Evolutionary conservation across 2,113 vertebrate genomes (phyloP).

Genomic region (Chionodraco myersi): DNA sequence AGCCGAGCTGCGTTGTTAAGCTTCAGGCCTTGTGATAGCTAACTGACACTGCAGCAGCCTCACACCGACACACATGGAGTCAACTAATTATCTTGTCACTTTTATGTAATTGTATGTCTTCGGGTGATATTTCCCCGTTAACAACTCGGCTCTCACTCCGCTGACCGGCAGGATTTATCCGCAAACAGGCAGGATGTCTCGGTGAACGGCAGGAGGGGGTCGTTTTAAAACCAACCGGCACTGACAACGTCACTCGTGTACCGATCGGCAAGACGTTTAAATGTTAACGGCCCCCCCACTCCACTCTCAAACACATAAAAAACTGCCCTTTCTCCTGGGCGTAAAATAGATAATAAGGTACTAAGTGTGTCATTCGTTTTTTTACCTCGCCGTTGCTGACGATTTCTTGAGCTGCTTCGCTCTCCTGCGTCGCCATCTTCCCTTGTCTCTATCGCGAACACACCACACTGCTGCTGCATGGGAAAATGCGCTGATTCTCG

Average conservation of each 20-base stretch:
- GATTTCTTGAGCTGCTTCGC: slow-evolving; percentile 71
- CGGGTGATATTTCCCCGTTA: neutral
- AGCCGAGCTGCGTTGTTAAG: slow-evolving; percentile 57
- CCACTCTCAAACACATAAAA: neutral
- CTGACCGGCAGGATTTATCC: neutral
- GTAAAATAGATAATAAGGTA: neutral
- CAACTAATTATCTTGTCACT: neutral
- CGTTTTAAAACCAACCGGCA: slow-evolving; percentile 78
- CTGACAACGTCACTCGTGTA: slow-evolving; percentile 73
- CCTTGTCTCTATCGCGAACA: slow-evolving; percentile 82
- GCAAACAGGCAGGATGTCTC: slow-evolving; percentile 27
- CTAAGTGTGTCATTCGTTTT: slow-evolving; percentile 59
- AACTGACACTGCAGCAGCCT: slow-evolving; percentile 48
- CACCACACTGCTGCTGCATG: slow-evolving; percentile 51
- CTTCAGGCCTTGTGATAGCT: slow-evolving; percentile 66
- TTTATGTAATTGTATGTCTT: neutral
- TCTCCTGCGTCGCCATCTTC: slow-evolving; percentile 88
- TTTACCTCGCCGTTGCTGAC: slow-evolving; percentile 87
- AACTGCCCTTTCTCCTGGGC: accelerated
- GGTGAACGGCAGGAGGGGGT: slow-evolving; percentile 50
- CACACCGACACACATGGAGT: neutral
- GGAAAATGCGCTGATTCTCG: slow-evolving; percentile 63
- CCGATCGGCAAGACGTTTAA: slow-evolving; percentile 19
- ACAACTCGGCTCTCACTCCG: neutral
- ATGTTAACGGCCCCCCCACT: neutral